Percentiles rank a stretch among this genome's conserved stretches.
These are phyloP conservation scores for Galaxea fascicularis DNA, from an alignment of 92 coral and sea anemone genomes.

Conservation along the genomic window DNA sequence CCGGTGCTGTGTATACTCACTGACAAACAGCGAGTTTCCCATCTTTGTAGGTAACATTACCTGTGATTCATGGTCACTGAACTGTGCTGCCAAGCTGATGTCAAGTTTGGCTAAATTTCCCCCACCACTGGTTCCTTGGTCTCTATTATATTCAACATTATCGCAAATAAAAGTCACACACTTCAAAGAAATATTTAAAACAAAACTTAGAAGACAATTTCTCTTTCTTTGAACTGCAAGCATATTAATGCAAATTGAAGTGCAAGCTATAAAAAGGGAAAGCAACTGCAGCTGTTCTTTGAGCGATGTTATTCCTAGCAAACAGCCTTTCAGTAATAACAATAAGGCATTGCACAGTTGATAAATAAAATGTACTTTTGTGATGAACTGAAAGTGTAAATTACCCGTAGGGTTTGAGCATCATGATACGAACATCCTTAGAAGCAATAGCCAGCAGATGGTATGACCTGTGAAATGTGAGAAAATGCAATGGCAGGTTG, in stretches of 20 bases:
- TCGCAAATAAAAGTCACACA: not conserved
- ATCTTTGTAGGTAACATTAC: constrained; percentile 32
- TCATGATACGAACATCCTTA: constrained; percentile 95
- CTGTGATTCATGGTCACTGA: constrained; percentile 91
- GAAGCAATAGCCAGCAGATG: constrained; percentile 96
- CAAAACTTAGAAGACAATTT: no score
- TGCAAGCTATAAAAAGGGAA: no score
- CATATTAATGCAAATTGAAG: no score
- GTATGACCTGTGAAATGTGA: constrained; percentile 71
- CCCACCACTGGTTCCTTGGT: constrained; percentile 65
- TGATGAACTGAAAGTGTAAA: not conserved
- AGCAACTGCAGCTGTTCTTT: no score
- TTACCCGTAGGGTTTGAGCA: constrained; percentile 89
- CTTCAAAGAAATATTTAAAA: not conserved
- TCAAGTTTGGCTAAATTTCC: constrained; percentile 80
- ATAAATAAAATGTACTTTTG: not conserved
- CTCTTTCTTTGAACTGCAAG: no score
- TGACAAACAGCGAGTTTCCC: no score
- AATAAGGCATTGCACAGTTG: no score
- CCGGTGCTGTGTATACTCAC: no score
- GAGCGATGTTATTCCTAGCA: no score
- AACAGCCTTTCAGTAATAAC: no score
- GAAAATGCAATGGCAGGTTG: not conserved
- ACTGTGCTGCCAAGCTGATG: constrained; percentile 87
- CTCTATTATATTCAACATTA: constrained; percentile 34